Percentiles rank a stretch among this genome's conserved stretches.
Conservation (phyloP, 2,113 vertebrate species). For the Spea multiplicata region DNA sequence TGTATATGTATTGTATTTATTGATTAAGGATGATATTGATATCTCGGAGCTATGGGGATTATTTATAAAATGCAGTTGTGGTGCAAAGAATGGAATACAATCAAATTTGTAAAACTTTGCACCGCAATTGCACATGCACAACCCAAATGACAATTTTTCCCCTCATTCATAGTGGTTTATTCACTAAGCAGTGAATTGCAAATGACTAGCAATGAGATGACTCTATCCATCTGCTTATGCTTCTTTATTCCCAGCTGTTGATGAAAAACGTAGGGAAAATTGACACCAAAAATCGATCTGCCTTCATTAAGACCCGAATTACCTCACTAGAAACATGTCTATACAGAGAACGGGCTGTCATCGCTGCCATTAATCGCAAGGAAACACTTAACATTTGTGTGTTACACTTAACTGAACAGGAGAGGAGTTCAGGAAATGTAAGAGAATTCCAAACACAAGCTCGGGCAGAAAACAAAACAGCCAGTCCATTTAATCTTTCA, state of each 20-base stretch:
- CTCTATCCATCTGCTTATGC: too few species aligned
- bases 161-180: too few species aligned
- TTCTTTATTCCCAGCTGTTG: neutral
- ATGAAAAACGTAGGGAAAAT: slow-evolving; percentile 10
- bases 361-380: slow-evolving; percentile 6
- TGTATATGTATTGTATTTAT: too few species aligned
- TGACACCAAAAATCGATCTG: slow-evolving; percentile 25
- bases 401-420: slow-evolving; percentile 8
- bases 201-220: too few species aligned
- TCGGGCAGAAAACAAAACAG: slow-evolving; percentile 9
- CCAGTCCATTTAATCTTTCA: slow-evolving; percentile 20
- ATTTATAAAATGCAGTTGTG: too few species aligned
- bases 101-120: too few species aligned
- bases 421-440: slow-evolving; percentile 19
- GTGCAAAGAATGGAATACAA: too few species aligned
- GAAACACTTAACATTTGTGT: slow-evolving; percentile 9
- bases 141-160: too few species aligned
- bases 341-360: slow-evolving; percentile 11
- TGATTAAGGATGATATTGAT: too few species aligned
- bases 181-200: too few species aligned
- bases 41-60: too few species aligned
- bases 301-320: neutral
- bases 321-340: slow-evolving; percentile 12
- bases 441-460: slow-evolving; percentile 11
- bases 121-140: too few species aligned